Evolutionary conservation across 2,888 invertebrate genomes (phyloP).

Genomic region (Melangyna quadrimaculata): DNA sequence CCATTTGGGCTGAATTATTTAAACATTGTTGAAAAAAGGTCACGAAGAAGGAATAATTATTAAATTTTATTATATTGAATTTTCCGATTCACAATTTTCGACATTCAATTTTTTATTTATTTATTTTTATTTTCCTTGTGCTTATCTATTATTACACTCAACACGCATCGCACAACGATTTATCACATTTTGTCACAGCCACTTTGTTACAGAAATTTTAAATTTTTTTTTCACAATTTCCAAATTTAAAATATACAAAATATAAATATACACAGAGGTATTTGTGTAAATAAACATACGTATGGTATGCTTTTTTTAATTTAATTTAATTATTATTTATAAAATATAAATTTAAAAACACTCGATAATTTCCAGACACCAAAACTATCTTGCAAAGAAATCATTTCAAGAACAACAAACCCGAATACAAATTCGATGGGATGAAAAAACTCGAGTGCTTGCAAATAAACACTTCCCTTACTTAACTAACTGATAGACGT

Average conservation of each 20-base stretch:
- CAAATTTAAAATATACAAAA: not conserved
- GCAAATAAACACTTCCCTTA: slow-evolving; percentile 28
- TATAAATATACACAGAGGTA: no score
- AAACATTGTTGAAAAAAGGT: no score
- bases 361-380: not conserved
- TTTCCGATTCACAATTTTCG: not conserved
- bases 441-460: slow-evolving; percentile 7
- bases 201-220: slow-evolving; percentile 29
- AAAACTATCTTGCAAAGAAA: not conserved
- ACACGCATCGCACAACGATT: slow-evolving; percentile 47
- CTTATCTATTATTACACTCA: slow-evolving; percentile 22
- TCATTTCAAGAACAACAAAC: not conserved
- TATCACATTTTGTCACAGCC: slow-evolving; percentile 48
- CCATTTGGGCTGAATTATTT: slow-evolving; percentile 74
- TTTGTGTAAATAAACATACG: no score
- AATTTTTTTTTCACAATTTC: slow-evolving; percentile 23
- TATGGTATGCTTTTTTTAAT: not conserved
- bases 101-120: not conserved
- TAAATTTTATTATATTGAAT: not conserved
- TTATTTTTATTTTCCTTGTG: not conserved
- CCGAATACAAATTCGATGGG: not conserved
- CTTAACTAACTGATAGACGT: slow-evolving; percentile 16
- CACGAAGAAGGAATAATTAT: no score
- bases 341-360: not conserved
- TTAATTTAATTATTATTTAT: not conserved